A percentile compares a stretch with the other conserved stretches of the same genome.
phyloP scores from a whole-genome alignment of 2,888 invertebrate species.

The Drosophila neutralis region DNA sequence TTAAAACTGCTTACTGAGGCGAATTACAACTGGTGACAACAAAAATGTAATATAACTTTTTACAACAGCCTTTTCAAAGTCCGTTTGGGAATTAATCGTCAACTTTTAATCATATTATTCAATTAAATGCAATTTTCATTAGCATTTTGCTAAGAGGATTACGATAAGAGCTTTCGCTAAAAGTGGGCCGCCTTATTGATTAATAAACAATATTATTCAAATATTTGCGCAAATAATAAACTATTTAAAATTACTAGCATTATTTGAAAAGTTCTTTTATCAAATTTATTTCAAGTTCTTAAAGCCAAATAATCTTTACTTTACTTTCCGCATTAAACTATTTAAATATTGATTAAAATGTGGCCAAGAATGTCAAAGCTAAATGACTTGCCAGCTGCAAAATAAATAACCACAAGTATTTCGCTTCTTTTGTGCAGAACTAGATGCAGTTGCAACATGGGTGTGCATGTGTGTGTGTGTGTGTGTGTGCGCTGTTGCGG shows the following conservation, averaged over 20 bases:
- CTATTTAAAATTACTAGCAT: neutral
- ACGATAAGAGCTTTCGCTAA: neutral
- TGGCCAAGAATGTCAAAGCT: constrained; percentile 39
- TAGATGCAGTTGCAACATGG: constrained; percentile 12
- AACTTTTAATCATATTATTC: constrained; percentile 42
- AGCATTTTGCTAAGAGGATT: constrained; percentile 7
- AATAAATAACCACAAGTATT: constrained; percentile 56
- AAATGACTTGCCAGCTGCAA: constrained; percentile 29
- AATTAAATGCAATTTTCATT: constrained; percentile 33
- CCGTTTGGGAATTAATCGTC: constrained; percentile 27
- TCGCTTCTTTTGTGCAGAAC: constrained; percentile 23
- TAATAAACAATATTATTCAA: neutral
- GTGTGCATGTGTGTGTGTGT: constrained; percentile 8
- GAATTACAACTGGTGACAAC: constrained; percentile 10
- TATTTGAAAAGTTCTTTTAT: neutral
- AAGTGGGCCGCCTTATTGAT: neutral
- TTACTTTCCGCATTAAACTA: neutral
- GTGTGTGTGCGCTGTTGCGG: constrained; percentile 54
- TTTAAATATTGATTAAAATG: constrained; percentile 54
- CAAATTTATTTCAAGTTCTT: neutral
- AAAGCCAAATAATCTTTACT: too few relatives aligned
- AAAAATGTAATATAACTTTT: constrained; percentile 41
- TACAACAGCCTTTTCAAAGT: constrained; percentile 7
- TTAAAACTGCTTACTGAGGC: constrained; percentile 54
- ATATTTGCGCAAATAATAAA: neutral